phyloP scores from a whole-genome alignment of 2,797 vertebrate genomes.

The Sebastolobus alascanus region DNA sequence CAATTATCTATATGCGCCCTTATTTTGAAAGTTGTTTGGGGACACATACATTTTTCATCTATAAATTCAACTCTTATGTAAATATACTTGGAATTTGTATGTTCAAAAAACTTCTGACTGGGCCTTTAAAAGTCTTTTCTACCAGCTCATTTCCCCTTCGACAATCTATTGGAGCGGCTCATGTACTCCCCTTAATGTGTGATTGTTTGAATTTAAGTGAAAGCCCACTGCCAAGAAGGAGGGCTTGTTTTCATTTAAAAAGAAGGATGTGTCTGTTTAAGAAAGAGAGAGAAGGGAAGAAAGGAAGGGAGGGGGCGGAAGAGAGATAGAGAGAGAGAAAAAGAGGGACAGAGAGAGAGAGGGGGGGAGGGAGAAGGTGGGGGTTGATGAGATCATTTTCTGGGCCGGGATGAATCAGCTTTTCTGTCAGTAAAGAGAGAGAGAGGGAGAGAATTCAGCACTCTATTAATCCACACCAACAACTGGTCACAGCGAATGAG shows the following conservation, averaged over 20 bases:
- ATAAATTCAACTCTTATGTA: neutral
- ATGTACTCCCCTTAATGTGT: constrained; percentile 23
- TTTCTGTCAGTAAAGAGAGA: constrained; percentile 66
- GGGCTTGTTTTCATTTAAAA: constrained; percentile 86
- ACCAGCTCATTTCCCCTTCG: constrained; percentile 8
- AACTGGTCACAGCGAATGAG: constrained; percentile 38
- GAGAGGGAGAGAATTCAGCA: constrained; percentile 3
- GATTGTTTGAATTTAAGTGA: constrained; percentile 67
- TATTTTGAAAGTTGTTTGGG: neutral
- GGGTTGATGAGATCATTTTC: constrained; percentile 83
- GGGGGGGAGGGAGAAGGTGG: constrained; percentile 33
- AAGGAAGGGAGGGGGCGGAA: constrained; percentile 31
- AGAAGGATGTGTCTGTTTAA: constrained; percentile 74
- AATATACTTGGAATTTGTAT: neutral
- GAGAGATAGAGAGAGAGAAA: constrained; percentile 39
- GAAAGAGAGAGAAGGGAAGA: constrained; percentile 49
- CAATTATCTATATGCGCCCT: neutral
- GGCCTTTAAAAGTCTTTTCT: constrained; percentile 9
- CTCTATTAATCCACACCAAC: constrained; percentile 50
- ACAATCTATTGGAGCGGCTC: constrained; percentile 8
- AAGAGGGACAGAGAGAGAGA: constrained; percentile 22
- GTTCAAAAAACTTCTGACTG: neutral
- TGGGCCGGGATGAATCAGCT: constrained; percentile 85
- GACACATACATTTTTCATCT: neutral
- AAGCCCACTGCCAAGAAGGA: constrained; percentile 54